Evolutionary conservation across 1,140 invertebrate genomes (phyloP), one percentile per base, ranked within the genome.

Genomic region (Ladona fulva): DNA sequence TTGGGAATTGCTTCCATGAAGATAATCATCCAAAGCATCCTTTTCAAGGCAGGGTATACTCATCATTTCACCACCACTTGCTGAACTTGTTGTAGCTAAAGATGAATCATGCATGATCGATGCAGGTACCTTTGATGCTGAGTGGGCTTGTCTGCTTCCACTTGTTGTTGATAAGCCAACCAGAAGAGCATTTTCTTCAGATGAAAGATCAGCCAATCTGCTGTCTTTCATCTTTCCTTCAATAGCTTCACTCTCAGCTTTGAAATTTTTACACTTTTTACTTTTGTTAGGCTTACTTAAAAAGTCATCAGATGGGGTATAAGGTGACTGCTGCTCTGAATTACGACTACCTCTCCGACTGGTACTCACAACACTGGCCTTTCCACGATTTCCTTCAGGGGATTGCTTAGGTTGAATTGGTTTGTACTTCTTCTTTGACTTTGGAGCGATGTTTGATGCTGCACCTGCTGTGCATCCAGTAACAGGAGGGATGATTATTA

Each of bases 11-110:
- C 89, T 90, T 74, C 91, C 89, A 59, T 84, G 84, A 80, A 94
- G 87, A 83, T 93, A 94, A 84, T 93, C 92, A 82, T 93, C 91
- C 59, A 94, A 84, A 59, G 91, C 91, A 81, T 94, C 92, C 59
- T 91, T 91, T 81, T 93, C 92, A 79, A 94, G 75, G 90, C 91
- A 80, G 90, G 90, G 42, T 92, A 77, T 79, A 82, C 74, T 84
- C 80, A 79, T 79, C 76, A 77, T 25, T 77, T 80, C 0, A 81
- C 29, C 10, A 79, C 25, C 52, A 19, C 16, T 12, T 66, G 52
- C 14, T 66, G 52, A 66, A 66, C 52, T 66, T 19, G 52, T 66
- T 1, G 52, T 19, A 22, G 52, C 52, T 22, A 66, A 22, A 66
- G 14, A 16, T 19, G n/a, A 16, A 12, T 66, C 52, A 37, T 37